A percentile compares a stretch with the other conserved stretches of the same genome.
phyloP scores from a whole-genome alignment of 2,797 vertebrate genomes.

The Carcharodon carcharias region DNA sequence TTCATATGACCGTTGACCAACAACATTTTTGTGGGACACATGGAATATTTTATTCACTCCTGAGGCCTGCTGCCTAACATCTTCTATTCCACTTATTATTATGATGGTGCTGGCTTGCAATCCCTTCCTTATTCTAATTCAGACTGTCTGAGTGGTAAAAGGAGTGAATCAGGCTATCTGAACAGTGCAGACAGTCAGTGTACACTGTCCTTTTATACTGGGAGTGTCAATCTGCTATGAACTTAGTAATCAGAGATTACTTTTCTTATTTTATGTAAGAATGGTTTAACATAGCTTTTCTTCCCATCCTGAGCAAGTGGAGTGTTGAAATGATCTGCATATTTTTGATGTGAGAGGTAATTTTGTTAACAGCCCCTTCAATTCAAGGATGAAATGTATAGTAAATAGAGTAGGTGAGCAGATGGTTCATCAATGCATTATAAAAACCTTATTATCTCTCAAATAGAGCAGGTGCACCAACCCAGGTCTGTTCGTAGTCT shows the following conservation, averaged over 20 bases:
- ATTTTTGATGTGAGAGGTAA: neutral
- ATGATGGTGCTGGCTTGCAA: neutral
- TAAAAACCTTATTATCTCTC: slow-evolving; percentile 30
- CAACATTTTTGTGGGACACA: neutral
- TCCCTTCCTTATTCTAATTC: neutral
- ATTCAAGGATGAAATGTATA: neutral
- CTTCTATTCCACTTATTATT: neutral
- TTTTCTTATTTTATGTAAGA: neutral
- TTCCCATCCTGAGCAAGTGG: neutral
- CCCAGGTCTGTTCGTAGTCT: neutral
- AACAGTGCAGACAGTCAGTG: neutral
- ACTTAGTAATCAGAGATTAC: neutral
- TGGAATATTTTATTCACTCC: neutral
- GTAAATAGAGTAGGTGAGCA: neutral
- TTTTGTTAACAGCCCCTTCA: slow-evolving; percentile 12
- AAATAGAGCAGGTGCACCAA: neutral
- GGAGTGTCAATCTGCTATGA: neutral
- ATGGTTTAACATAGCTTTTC: neutral
- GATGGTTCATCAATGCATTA: slow-evolving; percentile 12
- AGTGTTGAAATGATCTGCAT: neutral
- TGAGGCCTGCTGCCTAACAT: neutral
- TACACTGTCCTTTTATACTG: neutral
- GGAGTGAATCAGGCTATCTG: neutral
- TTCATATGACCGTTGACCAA: neutral
- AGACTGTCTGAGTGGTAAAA: neutral